These are phyloP conservation scores for Leucosticte australis DNA, from an alignment of 2,113 vertebrate species.

Conservation along the genomic window DNA sequence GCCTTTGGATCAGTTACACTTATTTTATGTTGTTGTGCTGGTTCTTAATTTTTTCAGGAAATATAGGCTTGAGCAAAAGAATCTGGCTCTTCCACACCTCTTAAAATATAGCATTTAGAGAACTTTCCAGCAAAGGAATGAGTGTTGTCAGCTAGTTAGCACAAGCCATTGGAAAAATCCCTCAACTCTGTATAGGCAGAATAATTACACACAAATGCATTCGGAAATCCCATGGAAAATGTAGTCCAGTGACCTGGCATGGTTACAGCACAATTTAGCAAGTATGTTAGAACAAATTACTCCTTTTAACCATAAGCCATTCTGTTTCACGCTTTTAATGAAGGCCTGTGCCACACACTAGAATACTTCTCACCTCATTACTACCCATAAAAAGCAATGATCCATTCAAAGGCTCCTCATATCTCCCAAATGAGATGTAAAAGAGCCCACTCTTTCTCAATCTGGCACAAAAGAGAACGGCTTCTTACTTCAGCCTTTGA, in stretches of 20 bases:
- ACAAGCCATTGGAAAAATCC: slow-evolving; percentile 49
- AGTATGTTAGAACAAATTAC: slow-evolving; percentile 84
- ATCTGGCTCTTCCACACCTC: slow-evolving; percentile 43
- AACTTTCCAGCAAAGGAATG: slow-evolving; percentile 51
- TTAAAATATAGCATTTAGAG: slow-evolving; percentile 28
- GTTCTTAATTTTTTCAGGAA: slow-evolving; percentile 55
- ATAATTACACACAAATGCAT: slow-evolving; percentile 71
- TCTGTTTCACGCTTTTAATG: slow-evolving; percentile 83
- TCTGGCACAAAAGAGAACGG: slow-evolving; percentile 64
- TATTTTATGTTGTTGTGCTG: not conserved
- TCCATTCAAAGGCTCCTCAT: slow-evolving; percentile 82
- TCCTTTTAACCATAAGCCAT: slow-evolving; percentile 79
- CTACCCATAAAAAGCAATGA: slow-evolving; percentile 87
- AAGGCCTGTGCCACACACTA: slow-evolving; percentile 84
- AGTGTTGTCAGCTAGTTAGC: slow-evolving; percentile 68
- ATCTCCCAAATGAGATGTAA: slow-evolving; percentile 78
- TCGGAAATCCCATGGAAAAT: slow-evolving; percentile 72
- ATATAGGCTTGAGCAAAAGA: slow-evolving; percentile 3
- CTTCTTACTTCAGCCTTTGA: slow-evolving; percentile 76
- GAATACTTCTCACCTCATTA: slow-evolving; percentile 92
- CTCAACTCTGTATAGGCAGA: slow-evolving; percentile 9
- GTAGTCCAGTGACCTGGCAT: slow-evolving; percentile 71
- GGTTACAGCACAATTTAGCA: slow-evolving; percentile 80
- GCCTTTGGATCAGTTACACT: not conserved
- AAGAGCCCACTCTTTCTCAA: slow-evolving; percentile 57